Evolutionary conservation across 2,797 vertebrate genomes (phyloP), one percentile per base, ranked within the genome.

Genomic region (Phataginus tricuspis): DNA sequence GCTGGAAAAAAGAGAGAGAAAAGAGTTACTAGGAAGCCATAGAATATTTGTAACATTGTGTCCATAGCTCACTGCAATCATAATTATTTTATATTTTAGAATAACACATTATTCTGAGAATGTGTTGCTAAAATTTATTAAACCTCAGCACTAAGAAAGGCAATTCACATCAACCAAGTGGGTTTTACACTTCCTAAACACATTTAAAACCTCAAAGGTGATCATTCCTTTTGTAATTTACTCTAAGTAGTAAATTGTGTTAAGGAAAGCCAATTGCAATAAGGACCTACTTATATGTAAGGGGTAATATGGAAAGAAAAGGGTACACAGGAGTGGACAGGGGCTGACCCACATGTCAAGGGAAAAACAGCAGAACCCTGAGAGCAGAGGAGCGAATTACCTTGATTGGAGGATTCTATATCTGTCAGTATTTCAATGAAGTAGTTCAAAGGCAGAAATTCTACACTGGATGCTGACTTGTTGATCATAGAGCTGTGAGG

Each of bases 401-500:
- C 98, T 98, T 98, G 96, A 95, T 87, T 96, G 29, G 96, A 93
- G 10, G 96, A 90, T 92, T 99, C 99, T 91, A 98, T 96, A 83
- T 98, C 98, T 92, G 98, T 98, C 97, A 99, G 98, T 94, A 98
- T 98, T 91, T 98, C 98, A 96, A 98, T 97, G 91, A 99, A 99
- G 98, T 99, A 99, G 98, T 98, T 98, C 74, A 99, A 98, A 57
- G 99, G 99, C 96, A 99, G 98, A 97, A 99, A 99, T 53, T 99
- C 98, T 16, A 98, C 74, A 4, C 92, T 91, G 74, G 97, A 91
- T 0, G 98, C 78, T 0, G 93, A 91, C 69, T 96, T 98, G 82
- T 98, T 98, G 27, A 94, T 91, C 31, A 98, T 5, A 82, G 98
- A 97, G 96, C 98, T 98, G 97, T 93, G 97, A 10, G 86, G 90